A percentile compares a stretch with the other conserved stretches of the same genome.
phyloP scores from a whole-genome alignment of 2,113 vertebrate genomes.

The Phyllostomus discolor region DNA sequence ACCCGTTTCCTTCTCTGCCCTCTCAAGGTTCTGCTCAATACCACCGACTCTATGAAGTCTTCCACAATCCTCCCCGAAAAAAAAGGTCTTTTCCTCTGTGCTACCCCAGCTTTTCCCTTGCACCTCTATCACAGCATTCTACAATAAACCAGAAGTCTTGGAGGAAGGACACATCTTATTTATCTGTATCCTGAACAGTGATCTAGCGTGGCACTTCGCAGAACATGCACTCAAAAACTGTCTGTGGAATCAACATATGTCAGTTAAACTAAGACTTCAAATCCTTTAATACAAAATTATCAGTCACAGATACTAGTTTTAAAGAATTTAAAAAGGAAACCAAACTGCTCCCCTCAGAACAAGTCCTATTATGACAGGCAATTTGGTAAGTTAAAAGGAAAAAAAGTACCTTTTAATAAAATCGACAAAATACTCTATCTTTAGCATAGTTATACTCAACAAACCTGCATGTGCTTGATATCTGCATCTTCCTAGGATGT shows the following conservation, averaged over 20 bases:
- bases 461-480: conserved; percentile 42
- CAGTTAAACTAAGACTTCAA: conserved; percentile 1
- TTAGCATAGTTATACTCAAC: conserved; percentile 34
- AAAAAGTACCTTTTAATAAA: conserved; percentile 15
- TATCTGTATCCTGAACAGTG: not conserved
- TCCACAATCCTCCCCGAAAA: not conserved
- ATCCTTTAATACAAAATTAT: conserved; percentile 22
- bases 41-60: not conserved
- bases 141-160: not conserved
- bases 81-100: not conserved
- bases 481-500: conserved; percentile 63
- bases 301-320: not conserved
- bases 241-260: not conserved
- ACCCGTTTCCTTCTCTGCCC: not conserved
- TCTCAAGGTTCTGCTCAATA: not conserved
- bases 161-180: not conserved
- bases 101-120: not conserved
- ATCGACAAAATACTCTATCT: conserved; percentile 13
- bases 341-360: not conserved
- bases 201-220: not conserved
- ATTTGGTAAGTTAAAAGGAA: conserved; percentile 5
- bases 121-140: not conserved
- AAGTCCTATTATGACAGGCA: conserved; percentile 5
- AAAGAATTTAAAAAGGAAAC: not conserved
- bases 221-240: not conserved